Evolutionary conservation across 2,888 invertebrate genomes (phyloP).

Genomic region (Parascotia fuliginaria): DNA sequence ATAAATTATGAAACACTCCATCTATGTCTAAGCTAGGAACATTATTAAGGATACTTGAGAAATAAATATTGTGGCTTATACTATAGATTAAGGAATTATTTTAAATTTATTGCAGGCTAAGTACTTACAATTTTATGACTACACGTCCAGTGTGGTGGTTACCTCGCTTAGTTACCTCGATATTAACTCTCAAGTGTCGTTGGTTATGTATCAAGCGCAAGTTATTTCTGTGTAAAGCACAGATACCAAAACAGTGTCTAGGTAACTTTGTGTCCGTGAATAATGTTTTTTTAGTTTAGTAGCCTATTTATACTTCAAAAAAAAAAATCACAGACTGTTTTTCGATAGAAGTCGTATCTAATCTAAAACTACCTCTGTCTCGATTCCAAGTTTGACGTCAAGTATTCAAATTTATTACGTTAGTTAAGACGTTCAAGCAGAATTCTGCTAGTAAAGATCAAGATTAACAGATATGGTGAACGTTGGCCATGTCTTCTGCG

Average conservation of each 20-base stretch:
- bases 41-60: slow-evolving; percentile 7
- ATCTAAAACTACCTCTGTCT: not conserved
- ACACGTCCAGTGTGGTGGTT: too few species aligned
- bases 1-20: slow-evolving; percentile 43
- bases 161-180: too few species aligned
- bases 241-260: too few species aligned
- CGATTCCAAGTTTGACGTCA: not conserved
- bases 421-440: not conserved
- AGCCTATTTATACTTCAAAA: too few species aligned
- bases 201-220: too few species aligned
- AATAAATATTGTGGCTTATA: slow-evolving; percentile 5
- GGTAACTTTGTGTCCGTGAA: too few species aligned
- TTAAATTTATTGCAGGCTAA: too few species aligned
- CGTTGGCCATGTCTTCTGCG: not conserved
- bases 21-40: slow-evolving; percentile 19
- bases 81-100: not conserved
- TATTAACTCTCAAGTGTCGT: too few species aligned
- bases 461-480: slow-evolving; percentile 8
- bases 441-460: not conserved
- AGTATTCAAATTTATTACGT: not conserved
- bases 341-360: not conserved
- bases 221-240: too few species aligned
- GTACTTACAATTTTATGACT: too few species aligned
- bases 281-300: too few species aligned
- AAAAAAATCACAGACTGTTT: too few species aligned